Evolutionary conservation across 2,113 vertebrate genomes (phyloP).

Genomic region (Hirundichthys speculiger): DNA sequence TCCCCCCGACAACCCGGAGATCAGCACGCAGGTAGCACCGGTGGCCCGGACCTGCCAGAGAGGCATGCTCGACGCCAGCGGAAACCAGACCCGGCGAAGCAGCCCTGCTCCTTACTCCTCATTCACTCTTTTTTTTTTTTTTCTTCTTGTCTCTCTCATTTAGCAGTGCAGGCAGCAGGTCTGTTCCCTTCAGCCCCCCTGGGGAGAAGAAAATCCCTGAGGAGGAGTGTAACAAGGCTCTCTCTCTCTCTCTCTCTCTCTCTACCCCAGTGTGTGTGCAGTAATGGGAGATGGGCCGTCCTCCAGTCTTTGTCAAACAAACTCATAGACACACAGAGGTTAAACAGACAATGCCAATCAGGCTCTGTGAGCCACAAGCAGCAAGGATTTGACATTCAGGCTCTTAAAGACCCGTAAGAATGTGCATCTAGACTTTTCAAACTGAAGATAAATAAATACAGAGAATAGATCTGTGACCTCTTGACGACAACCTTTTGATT

Average conservation of each 20-base stretch:
- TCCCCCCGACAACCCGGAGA: slow-evolving; percentile 24
- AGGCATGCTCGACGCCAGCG: slow-evolving; percentile 63
- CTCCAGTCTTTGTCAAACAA: slow-evolving; percentile 76
- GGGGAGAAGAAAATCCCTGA: slow-evolving; percentile 73
- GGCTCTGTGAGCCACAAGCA: slow-evolving; percentile 29
- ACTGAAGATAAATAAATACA: no score
- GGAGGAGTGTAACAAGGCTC: slow-evolving; percentile 67
- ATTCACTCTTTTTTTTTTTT: slow-evolving; percentile 55
- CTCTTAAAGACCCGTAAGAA: not conserved
- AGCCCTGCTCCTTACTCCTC: slow-evolving; percentile 43
- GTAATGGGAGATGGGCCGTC: slow-evolving; percentile 70
- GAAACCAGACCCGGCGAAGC: slow-evolving; percentile 47
- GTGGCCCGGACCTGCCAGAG: slow-evolving; percentile 48
- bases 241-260: slow-evolving; percentile 36
- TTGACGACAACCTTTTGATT: no score
- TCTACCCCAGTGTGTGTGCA: slow-evolving; percentile 35
- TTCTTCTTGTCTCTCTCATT: slow-evolving; percentile 54
- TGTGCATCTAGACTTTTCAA: no score
- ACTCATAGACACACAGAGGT: slow-evolving; percentile 33
- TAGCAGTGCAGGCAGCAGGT: slow-evolving; percentile 64
- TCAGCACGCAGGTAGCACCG: slow-evolving; percentile 56
- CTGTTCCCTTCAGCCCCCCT: slow-evolving; percentile 64
- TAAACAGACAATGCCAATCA: slow-evolving; percentile 51
- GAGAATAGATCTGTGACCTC: no score
- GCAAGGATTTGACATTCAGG: slow-evolving; percentile 19